Evolutionary conservation across 1,140 invertebrate species (phyloP).

Genomic region (Drosophila teissieri): DNA sequence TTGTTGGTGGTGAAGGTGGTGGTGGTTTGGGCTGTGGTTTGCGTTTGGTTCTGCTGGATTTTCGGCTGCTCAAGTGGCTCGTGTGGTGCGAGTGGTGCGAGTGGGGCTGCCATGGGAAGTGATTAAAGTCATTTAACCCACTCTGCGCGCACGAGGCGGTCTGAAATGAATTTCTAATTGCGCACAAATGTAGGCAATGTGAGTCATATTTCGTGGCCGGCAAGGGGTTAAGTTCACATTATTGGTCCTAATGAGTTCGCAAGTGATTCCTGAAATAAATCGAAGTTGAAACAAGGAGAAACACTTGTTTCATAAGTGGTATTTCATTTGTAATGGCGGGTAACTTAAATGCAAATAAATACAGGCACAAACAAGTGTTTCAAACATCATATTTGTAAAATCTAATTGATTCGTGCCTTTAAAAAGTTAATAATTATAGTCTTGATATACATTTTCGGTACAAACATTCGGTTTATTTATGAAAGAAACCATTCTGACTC

Average conservation of each 20-base stretch:
- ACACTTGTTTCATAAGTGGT: not conserved
- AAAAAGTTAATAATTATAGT: not conserved
- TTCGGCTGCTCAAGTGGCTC: slow-evolving; percentile 21
- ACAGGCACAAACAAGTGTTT: too few species aligned
- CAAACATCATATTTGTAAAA: too few species aligned
- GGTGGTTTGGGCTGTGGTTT: not conserved
- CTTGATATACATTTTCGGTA: too few species aligned
- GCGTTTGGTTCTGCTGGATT: not conserved
- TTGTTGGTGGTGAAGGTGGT: slow-evolving; percentile 11
- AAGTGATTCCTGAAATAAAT: not conserved
- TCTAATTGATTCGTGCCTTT: too few species aligned
- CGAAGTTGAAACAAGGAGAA: not conserved
- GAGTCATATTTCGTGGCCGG: slow-evolving; percentile 8
- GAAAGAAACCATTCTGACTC: too few species aligned
- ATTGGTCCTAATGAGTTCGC: not conserved
- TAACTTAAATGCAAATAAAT: not conserved
- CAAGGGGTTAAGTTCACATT: not conserved
- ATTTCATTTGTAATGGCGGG: not conserved
- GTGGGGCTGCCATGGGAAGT: slow-evolving; percentile 75
- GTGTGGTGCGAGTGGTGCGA: slow-evolving; percentile 29
- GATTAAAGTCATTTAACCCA: slow-evolving; percentile 83
- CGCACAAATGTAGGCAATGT: slow-evolving; percentile 73
- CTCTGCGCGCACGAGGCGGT: slow-evolving; percentile 49
- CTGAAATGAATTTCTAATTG: slow-evolving; percentile 82
- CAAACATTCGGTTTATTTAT: too few species aligned